Conservation (phyloP, 1,140 invertebrate species). For the Harpegnathos saltator region DNA sequence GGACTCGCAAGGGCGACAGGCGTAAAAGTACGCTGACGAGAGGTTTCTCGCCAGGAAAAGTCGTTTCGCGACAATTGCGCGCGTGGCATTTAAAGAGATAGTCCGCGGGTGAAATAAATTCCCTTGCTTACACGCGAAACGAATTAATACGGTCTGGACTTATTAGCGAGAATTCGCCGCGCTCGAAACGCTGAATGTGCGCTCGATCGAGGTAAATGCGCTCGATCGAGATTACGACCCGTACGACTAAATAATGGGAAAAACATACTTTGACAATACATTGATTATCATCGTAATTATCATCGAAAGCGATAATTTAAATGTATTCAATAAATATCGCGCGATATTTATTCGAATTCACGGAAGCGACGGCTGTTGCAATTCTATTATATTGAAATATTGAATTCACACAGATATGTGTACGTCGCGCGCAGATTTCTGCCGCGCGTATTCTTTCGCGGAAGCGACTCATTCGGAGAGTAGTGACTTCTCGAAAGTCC, state of each 20-base stretch:
- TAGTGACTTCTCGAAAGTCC: too few relatives aligned
- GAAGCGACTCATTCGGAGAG: too few relatives aligned
- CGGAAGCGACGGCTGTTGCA: too few relatives aligned
- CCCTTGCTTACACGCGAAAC: neutral
- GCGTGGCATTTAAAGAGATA: slow-evolving; percentile 23
- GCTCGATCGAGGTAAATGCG: neutral
- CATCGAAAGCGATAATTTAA: neutral
- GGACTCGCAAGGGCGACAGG: neutral
- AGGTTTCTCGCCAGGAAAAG: slow-evolving; percentile 15
- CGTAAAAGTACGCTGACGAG: slow-evolving; percentile 20
- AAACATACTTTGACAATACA: neutral
- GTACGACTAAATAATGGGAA: neutral
- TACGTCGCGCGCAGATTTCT: too few relatives aligned
- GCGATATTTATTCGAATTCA: too few relatives aligned
- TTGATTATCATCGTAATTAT: neutral
- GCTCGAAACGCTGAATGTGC: neutral
- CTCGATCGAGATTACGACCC: neutral
- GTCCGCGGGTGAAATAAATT: neutral
- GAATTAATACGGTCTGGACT: neutral
- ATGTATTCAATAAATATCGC: too few relatives aligned
- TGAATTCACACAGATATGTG: too few relatives aligned
- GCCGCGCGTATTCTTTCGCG: too few relatives aligned
- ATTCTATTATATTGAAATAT: too few relatives aligned
- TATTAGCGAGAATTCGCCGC: neutral
- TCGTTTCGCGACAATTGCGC: slow-evolving; percentile 25